phyloP scores from a whole-genome alignment of 2,113 vertebrate genomes.

The Eleginops maclovinus region DNA sequence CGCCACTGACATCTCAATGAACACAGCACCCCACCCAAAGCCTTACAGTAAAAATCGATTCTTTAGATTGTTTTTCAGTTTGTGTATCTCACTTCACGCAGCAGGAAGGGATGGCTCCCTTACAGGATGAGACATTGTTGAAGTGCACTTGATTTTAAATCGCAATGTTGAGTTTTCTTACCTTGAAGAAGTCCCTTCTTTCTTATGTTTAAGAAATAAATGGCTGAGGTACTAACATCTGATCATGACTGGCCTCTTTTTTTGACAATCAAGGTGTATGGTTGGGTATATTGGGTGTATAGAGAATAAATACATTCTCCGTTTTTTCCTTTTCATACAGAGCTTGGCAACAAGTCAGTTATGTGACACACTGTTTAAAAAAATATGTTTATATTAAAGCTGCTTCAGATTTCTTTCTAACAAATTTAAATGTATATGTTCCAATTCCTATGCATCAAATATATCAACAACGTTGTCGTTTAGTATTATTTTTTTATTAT shows the following conservation, averaged over 20 bases:
- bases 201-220: conserved; percentile 85
- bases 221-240: conserved; percentile 70
- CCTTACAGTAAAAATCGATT: conserved; percentile 79
- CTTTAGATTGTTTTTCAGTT: conserved; percentile 71
- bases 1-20: conserved; percentile 40
- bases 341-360: neutral
- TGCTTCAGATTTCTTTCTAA: neutral
- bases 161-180: conserved; percentile 81
- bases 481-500: too few species aligned
- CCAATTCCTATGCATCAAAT: neutral
- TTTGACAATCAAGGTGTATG: neutral
- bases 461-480: too few species aligned
- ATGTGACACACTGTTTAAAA: neutral
- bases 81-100: conserved; percentile 75
- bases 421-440: too few species aligned
- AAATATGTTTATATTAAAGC: neutral
- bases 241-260: conserved; percentile 16
- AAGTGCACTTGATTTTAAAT: conserved; percentile 86
- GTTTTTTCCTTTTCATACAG: neutral
- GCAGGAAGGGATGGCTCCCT: conserved; percentile 64
- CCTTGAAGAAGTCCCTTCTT: conserved; percentile 77
- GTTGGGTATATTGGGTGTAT: too few species aligned
- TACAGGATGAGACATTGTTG: conserved; percentile 68
- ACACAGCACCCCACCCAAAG: conserved; percentile 81
- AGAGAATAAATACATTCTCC: too few species aligned